A percentile compares a stretch with the other conserved stretches of the same genome.
Conservation (phyloP, 2,888 invertebrate species). For the Bruchidius siliquastri region DNA sequence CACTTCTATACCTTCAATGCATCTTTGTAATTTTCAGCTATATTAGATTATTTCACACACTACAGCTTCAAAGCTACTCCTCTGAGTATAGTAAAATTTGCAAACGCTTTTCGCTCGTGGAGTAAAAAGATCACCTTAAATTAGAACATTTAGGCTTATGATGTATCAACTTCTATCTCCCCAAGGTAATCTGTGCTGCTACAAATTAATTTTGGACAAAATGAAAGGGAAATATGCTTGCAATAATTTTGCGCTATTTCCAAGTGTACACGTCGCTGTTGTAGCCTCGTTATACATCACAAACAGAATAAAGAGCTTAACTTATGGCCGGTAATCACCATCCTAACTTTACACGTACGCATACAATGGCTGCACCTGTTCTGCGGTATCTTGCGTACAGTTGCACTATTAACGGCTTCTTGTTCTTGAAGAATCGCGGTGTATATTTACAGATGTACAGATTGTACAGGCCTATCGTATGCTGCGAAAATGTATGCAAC, state of each 20-base stretch:
- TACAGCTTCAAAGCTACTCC: too few relatives aligned
- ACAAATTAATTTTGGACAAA: neutral
- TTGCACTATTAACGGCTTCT: constrained; percentile 5
- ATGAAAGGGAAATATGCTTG: neutral
- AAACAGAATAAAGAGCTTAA: constrained; percentile 8
- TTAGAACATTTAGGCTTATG: too few relatives aligned
- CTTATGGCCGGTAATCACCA: neutral
- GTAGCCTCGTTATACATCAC: constrained; percentile 3
- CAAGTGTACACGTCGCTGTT: neutral
- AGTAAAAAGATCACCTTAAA: too few relatives aligned
- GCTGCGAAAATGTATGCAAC: neutral
- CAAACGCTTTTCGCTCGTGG: too few relatives aligned
- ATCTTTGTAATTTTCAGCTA: too few relatives aligned
- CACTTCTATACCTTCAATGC: too few relatives aligned
- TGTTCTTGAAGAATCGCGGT: neutral
- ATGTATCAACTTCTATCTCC: too few relatives aligned
- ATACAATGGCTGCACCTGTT: constrained; percentile 13
- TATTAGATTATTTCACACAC: too few relatives aligned
- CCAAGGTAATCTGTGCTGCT: too few relatives aligned
- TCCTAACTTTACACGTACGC: neutral
- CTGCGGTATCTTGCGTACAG: neutral
- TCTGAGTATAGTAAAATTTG: too few relatives aligned
- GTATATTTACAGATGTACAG: neutral
- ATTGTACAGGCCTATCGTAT: neutral
- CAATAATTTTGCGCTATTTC: neutral